These are phyloP conservation scores for Neoseiulus cucumeris DNA, from an alignment of 1,140 invertebrate species.

Conservation along the genomic window DNA sequence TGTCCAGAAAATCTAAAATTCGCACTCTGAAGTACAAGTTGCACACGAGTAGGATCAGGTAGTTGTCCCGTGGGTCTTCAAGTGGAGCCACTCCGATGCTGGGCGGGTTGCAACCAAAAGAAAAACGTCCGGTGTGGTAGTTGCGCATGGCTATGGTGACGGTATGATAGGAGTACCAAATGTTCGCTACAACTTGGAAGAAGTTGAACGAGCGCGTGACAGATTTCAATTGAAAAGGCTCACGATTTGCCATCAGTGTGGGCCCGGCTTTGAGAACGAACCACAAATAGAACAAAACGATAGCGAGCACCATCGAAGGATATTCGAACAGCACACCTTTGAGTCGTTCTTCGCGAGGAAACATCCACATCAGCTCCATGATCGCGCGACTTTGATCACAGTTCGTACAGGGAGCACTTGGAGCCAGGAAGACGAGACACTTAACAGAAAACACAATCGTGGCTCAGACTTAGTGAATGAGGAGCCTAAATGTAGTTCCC, in stretches of 20 bases:
- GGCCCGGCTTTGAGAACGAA: background rate
- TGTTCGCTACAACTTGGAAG: background rate
- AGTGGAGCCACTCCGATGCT: background rate
- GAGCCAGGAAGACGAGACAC: no score
- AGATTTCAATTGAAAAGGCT: background rate
- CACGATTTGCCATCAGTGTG: background rate
- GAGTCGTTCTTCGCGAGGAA: background rate
- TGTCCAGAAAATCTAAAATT: slow-evolving; percentile 28
- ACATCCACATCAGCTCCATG: background rate
- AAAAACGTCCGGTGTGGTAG: background rate
- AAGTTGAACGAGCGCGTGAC: background rate
- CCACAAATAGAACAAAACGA: background rate
- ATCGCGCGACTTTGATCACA: background rate
- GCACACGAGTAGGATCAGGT: background rate
- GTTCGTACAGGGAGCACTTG: background rate
- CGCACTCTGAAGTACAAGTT: slow-evolving; percentile 3
- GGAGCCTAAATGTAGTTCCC: no score
- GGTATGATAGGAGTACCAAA: background rate
- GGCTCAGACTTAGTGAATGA: no score
- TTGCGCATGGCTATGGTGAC: background rate
- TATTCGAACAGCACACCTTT: background rate
- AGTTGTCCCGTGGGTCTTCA: background rate
- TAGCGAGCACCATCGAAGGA: background rate
- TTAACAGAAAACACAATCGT: no score
- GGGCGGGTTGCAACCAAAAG: background rate